Base-by-base conservation (phyloP, 2,888 invertebrate species). In the Callyntrura sp. region DNA sequence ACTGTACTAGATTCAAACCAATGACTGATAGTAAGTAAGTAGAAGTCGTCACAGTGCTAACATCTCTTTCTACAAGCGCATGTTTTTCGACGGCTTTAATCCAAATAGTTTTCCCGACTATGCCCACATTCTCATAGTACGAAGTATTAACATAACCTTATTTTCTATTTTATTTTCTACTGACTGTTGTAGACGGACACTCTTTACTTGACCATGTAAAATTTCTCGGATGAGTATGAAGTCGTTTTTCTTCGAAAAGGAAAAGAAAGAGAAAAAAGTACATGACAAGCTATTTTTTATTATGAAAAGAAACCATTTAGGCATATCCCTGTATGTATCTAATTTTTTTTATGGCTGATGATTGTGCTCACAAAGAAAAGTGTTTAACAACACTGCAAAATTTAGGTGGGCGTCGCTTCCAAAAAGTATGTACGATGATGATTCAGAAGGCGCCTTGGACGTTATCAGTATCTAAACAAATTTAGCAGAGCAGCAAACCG, bases 211-310 rank as follows among this genome's bases (percentile, higher is more conserved):
- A 43, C 70, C 73, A 57, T 76, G 76, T 85, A 76, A 85, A 85
- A 85, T 85, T 85, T 85, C 85, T 76, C 85, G 85, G 85, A 48
- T 85, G 35, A 5, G 20, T 14, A 35, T 17, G 65, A 78, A 68
- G n/a, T 28, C 35, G 0, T 28, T 14, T 65, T 57, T 68, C 8
- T 35, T 68, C 5, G 25, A 28, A 28, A 62, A 62, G 25, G 5
- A 62, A 62, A 51, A 25, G 23, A 28, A 55, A 55, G n/a, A 55
- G n/a, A 35, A 35, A 35, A 35, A 35, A 35, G 35, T 35, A 35
- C 35, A 35, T 35, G 35, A 6, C 35, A 35, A 35, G 35, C 6
- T 55, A 0, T 51, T 51, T 2, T 60, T 60, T 62, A n/a, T 51
- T 51, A 51, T 51, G 2, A 51, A 12, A 2, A 51, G n/a, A 12